Conservation (phyloP, 2,797 vertebrate species). For the Dendrocincla tyrannina region DNA sequence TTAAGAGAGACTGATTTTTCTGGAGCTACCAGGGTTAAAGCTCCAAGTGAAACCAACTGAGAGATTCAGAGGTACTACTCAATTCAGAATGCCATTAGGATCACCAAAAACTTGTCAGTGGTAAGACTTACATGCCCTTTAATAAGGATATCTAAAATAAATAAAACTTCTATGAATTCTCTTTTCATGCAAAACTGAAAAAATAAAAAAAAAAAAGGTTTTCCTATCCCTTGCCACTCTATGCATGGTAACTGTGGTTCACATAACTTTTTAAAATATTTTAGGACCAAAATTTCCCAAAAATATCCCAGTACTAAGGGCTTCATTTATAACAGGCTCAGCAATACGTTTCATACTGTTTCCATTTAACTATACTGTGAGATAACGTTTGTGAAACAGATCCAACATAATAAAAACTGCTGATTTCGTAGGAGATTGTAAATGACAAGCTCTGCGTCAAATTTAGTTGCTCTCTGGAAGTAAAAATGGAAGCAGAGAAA, state of each 20-base stretch:
- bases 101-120: not conserved
- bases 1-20: not conserved
- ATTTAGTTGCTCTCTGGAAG: slow-evolving; percentile 7
- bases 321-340: not conserved
- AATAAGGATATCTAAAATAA: not conserved
- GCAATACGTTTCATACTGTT: accelerated
- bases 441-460: not conserved
- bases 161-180: not conserved
- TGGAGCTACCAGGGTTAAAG: not conserved
- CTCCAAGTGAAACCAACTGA: not conserved
- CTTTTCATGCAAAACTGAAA: not conserved
- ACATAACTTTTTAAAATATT: not conserved
- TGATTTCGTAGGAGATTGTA: slow-evolving; percentile 28
- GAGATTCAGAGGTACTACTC: not conserved
- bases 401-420: not conserved
- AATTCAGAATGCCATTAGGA: not conserved
- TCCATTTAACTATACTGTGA: not conserved
- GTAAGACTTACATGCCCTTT: not conserved
- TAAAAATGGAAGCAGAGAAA: slow-evolving; percentile 28
- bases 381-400: not conserved
- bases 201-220: not conserved
- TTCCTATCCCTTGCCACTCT: not conserved
- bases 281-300: not conserved
- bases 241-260: not conserved
- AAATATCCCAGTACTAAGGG: not conserved